Conservation (phyloP, 2,888 invertebrate species). For the Phyllotreta cruciferae region DNA sequence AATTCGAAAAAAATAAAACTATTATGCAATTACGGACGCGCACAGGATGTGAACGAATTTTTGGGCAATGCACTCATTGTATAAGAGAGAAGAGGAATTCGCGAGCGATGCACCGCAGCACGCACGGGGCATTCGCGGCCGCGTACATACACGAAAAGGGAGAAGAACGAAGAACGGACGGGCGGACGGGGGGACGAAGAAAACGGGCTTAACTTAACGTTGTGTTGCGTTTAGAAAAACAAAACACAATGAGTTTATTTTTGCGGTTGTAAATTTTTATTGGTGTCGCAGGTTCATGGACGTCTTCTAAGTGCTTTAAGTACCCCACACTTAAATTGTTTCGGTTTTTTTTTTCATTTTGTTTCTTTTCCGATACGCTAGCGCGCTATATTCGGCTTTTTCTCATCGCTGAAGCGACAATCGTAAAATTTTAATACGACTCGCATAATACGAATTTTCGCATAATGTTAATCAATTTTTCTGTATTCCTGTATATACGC, state of each 20-base stretch:
- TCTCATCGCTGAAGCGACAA: too few species aligned
- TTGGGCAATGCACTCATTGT: constrained; percentile 42
- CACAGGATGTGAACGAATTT: constrained; percentile 41
- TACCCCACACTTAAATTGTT: constrained; percentile 22
- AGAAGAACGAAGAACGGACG: too few species aligned
- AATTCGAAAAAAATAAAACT: constrained; percentile 38
- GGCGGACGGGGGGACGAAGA: too few species aligned
- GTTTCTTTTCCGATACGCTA: too few species aligned
- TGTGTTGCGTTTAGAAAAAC: constrained; percentile 30
- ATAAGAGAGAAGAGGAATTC: constrained; percentile 32
- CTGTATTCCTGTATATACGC: too few species aligned
- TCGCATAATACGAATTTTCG: too few species aligned
- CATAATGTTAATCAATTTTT: too few species aligned
- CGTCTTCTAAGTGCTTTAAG: constrained; percentile 31
- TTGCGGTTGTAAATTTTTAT: constrained; percentile 44
- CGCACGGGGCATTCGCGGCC: too few species aligned
- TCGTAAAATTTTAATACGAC: too few species aligned
- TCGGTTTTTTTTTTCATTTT: background rate
- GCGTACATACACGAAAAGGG: too few species aligned
- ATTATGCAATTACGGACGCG: constrained; percentile 42
- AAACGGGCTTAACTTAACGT: background rate
- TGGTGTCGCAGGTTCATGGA: constrained; percentile 50
- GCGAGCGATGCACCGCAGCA: too few species aligned
- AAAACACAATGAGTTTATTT: constrained; percentile 45
- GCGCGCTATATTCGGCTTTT: too few species aligned